Evolutionary conservation across 2,797 vertebrate genomes (phyloP).

Genomic region (Semaprochilodus insignis): DNA sequence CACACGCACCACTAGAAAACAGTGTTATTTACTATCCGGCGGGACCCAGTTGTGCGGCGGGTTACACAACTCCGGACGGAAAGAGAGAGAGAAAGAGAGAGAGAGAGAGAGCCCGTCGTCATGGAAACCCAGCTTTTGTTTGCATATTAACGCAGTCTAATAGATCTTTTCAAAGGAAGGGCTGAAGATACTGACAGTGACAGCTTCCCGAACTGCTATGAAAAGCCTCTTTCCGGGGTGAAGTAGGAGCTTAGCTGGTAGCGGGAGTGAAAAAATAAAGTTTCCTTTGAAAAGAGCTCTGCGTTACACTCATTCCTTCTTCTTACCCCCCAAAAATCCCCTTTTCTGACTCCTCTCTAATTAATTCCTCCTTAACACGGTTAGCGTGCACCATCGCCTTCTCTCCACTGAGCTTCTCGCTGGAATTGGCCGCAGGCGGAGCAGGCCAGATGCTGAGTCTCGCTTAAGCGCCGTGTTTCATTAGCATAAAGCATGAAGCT

Average conservation of each 20-base stretch:
- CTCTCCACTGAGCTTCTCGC: neutral
- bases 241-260: neutral
- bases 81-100: conserved; percentile 17
- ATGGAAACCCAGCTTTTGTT: conserved; percentile 56
- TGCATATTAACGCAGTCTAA: conserved; percentile 51
- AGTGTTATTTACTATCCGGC: conserved; percentile 20
- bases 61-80: neutral
- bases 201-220: neutral
- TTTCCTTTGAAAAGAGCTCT: neutral
- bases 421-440: neutral
- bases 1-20: conserved; percentile 17
- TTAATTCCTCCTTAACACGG: neutral
- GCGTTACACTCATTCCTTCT: neutral
- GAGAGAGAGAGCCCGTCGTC: conserved; percentile 36
- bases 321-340: neutral
- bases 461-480: neutral
- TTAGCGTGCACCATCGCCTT: neutral
- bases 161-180: conserved; percentile 13
- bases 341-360: neutral
- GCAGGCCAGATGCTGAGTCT: neutral
- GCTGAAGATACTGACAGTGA: neutral
- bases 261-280: neutral
- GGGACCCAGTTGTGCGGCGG: conserved; percentile 17
- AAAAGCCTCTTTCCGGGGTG: neutral
- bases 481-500: neutral